These are phyloP conservation scores for Drosophila ambigua DNA, from an alignment of 1,140 invertebrate genomes.

Conservation along the genomic window DNA sequence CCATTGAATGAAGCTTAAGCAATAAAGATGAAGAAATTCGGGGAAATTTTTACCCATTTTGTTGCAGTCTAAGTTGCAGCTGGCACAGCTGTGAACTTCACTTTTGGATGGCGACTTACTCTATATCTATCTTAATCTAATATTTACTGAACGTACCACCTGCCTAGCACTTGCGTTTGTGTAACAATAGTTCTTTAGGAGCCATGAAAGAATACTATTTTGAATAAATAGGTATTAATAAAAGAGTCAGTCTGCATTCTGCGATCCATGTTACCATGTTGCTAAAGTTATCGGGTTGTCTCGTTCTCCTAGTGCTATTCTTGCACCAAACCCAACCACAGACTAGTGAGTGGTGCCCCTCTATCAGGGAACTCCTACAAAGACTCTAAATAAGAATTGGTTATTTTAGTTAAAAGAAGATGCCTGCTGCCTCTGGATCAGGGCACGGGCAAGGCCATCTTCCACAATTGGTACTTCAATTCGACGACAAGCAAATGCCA, in stretches of 20 bases:
- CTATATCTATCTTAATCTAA: background rate
- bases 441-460: conserved; percentile 13
- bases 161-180: background rate
- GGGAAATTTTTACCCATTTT: too few relatives aligned
- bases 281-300: conserved; percentile 1
- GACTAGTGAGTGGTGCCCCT: conserved; percentile 10
- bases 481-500: conserved; percentile 20
- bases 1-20: too few relatives aligned
- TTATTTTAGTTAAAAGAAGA: conserved; percentile 1
- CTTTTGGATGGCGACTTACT: too few relatives aligned
- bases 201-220: too few relatives aligned
- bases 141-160: conserved; percentile 1
- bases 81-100: too few relatives aligned
- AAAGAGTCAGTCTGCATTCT: conserved; percentile 4
- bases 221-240: conserved; percentile 17
- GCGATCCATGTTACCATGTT: conserved; percentile 3
- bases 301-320: conserved; percentile 4
- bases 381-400: too few relatives aligned
- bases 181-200: background rate
- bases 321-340: background rate
- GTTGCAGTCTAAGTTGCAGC: too few relatives aligned
- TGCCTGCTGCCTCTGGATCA: conserved; percentile 4
- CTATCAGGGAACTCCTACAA: rapidly evolving
- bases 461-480: conserved; percentile 36
- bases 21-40: too few relatives aligned